Evolutionary conservation across 2,888 invertebrate species (phyloP), one percentile per base, ranked within the genome.

Genomic region (Phytoseiulus persimilis): DNA sequence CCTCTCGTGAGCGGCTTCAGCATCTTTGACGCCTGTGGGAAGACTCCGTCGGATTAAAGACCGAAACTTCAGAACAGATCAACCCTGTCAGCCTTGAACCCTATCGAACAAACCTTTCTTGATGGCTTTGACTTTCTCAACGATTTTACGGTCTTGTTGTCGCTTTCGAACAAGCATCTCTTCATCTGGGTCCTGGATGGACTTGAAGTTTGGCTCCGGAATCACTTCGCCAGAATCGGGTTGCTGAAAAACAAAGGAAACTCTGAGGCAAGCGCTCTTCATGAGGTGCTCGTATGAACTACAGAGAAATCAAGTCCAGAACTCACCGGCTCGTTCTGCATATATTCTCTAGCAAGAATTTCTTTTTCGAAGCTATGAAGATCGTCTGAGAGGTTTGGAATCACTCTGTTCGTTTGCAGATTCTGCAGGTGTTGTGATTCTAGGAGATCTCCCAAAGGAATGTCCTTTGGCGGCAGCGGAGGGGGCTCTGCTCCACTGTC

Each of bases 361-460:
- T 87, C 87, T 45, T 87, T 33, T 32, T 87, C 87, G 33, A 87
- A 87, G 87, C 87, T 87, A 31, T 87, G 87, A 33, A 87, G 87
- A 87, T 87, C 87, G 9, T 87, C 87, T 6, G 87, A 39, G 33
- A 87, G 87, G 87, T 45, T 87, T 11, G 87, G 23, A n/a, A 39
- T 28, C 33, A 87, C 39, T 32, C 87, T 33, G 23, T 87, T 28
- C 31, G 32, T 33, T n/a, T 32, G n/a, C 32, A 39, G 45, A 28
- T 45, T 33, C 33, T 28, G 3, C 33, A 23, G 87, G 33, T 14
- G 32, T 6, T 33, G 33, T 31, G 87, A 33, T 6, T n/a, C 45
- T 9, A 23, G 39, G n/a, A 45, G 45, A 0, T 87, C 87, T 31
- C 39, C 32, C 5, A n/a, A n/a, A 32, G 33, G 33, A 32, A 87